phyloP scores from a whole-genome alignment of 2,888 invertebrate species.

The Hetaerina titia region DNA sequence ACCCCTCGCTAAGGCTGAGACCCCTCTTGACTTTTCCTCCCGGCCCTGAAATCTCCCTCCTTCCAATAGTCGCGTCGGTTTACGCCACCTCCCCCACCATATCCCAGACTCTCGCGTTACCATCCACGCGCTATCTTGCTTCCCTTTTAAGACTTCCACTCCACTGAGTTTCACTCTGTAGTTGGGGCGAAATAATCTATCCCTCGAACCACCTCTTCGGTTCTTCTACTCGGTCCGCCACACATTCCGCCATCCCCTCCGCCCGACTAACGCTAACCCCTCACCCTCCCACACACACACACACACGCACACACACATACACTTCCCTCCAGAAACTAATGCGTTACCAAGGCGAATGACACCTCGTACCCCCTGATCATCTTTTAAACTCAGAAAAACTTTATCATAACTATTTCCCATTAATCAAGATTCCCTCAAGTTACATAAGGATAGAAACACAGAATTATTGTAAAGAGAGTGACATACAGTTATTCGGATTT shows the following conservation, averaged over 20 bases:
- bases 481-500: too few relatives aligned
- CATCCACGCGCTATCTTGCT: slow-evolving; percentile 56
- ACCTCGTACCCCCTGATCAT: neutral
- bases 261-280: neutral
- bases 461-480: too few relatives aligned
- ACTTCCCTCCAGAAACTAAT: neutral
- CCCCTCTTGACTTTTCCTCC: neutral
- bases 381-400: neutral
- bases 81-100: neutral
- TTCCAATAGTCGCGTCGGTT: neutral
- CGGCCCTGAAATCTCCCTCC: neutral
- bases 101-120: slow-evolving; percentile 40
- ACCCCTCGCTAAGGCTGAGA: neutral
- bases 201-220: slow-evolving; percentile 46
- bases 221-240: neutral
- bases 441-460: too few relatives aligned
- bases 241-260: neutral
- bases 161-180: slow-evolving; percentile 39
- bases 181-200: slow-evolving; percentile 52
- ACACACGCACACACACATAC: neutral
- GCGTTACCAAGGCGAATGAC: neutral
- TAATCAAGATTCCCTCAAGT: too few relatives aligned
- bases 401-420: too few relatives aligned
- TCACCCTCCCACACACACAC: neutral
- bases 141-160: slow-evolving; percentile 61